Conservation (phyloP, 2,888 invertebrate species). For the Tupiocoris notatus region DNA sequence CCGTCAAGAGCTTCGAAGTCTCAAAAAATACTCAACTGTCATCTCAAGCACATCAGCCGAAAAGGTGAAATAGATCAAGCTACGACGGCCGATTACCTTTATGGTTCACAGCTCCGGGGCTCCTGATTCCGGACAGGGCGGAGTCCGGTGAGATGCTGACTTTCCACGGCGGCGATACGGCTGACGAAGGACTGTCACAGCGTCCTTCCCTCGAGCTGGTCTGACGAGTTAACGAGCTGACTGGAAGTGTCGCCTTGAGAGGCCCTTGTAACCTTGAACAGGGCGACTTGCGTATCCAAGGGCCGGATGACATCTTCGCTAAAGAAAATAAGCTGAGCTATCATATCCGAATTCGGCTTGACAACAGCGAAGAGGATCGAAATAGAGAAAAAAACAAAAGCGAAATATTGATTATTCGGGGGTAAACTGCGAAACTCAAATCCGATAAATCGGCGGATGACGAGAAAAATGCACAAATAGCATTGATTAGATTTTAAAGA, state of each 20-base stretch:
- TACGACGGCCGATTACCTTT: constrained; percentile 61
- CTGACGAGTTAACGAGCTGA: constrained; percentile 69
- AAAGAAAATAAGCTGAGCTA: too few relatives aligned
- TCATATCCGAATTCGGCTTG: neutral
- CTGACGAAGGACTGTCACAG: constrained; percentile 63
- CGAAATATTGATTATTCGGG: neutral
- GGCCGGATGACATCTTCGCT: constrained; percentile 43
- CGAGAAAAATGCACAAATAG: too few relatives aligned
- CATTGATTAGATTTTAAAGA: too few relatives aligned
- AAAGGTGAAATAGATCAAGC: neutral
- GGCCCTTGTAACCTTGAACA: constrained; percentile 61
- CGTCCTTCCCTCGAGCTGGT: constrained; percentile 61
- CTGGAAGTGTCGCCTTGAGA: constrained; percentile 73
- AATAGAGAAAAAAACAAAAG: neutral
- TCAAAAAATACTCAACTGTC: neutral
- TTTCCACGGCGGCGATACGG: constrained; percentile 67
- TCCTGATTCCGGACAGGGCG: constrained; percentile 64
- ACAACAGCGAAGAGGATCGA: neutral
- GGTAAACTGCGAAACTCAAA: neutral
- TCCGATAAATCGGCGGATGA: neutral
- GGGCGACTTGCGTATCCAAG: constrained; percentile 65
- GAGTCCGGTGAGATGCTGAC: constrained; percentile 48
- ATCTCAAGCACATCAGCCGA: neutral
- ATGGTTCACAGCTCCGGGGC: constrained; percentile 70
- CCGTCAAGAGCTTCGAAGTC: too few relatives aligned